Evolutionary conservation across 2,113 vertebrate genomes (phyloP), one percentile per base, ranked within the genome.

Genomic region (Ascaphus truei): DNA sequence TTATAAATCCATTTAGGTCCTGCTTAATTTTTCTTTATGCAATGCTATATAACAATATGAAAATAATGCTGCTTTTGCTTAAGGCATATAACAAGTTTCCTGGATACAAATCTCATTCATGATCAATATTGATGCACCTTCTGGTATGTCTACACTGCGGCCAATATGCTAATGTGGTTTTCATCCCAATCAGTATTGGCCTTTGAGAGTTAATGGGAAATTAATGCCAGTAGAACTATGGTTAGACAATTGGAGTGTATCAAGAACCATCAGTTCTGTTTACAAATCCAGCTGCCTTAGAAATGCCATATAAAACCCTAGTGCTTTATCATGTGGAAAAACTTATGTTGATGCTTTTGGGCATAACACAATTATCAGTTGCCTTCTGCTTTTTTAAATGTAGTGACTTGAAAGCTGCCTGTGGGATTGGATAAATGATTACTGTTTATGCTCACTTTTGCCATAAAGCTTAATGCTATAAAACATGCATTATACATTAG

Each of bases 241-340:
- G 45, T 23, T 27, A 10, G 31, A 50, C 8, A 5, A 45, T 43
- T 16, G 5, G 20, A 33, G 16, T 45, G n/a, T 12, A 23, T 13
- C 16, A 20, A 56, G n/a, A 56, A 29, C 13, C 63, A 43, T 66
- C 36, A 9, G 6, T 29, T 45, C 16, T 12, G n/a, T 39, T 45
- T 45, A 31, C 27, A n/a, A n/a, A 45, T 56, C 27, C 25, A 66
- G 37, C 56, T 33, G 56, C 36, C 31, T 3, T n/a, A 5, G 16
- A 67, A 56, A 31, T 57, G 18, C 51, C 39, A 57, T 57, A 57
- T 57, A 9, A 43, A 23, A 22, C 51, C 36, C 51, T 31, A 23
- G 63, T 31, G 64, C 22, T 45, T 45, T 67, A 52, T 67, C 52
- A 47, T 45, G 57, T 47, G 27, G 52, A 43, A 67, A 20, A 57